Conservation (phyloP, 2,888 invertebrate species). For the Synanthedon tipuliformis region DNA sequence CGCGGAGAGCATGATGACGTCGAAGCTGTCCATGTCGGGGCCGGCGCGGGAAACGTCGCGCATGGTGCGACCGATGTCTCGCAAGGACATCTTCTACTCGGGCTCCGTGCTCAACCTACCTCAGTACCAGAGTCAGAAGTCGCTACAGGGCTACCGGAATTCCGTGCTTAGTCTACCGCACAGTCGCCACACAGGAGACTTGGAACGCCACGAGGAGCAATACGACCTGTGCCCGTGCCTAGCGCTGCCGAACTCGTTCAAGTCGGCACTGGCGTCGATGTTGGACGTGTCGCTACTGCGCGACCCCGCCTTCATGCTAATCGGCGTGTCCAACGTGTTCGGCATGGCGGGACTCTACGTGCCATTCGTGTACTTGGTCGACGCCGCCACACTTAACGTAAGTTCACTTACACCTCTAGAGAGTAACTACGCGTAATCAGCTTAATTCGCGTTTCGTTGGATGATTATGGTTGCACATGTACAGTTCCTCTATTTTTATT, state of each 20-base stretch:
- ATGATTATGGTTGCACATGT: background rate
- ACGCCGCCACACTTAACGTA: constrained; percentile 79
- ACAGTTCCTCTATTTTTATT: too few species aligned
- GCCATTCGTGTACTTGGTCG: constrained; percentile 94
- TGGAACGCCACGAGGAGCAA: constrained; percentile 73
- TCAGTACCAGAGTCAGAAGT: constrained; percentile 93
- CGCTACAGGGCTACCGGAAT: constrained; percentile 89
- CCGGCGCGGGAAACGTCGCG: constrained; percentile 46
- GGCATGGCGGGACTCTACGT: constrained; percentile 98
- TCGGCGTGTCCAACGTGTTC: constrained; percentile 93
- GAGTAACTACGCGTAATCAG: too few species aligned
- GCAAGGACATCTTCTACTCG: constrained; percentile 98
- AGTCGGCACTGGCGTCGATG: constrained; percentile 88
- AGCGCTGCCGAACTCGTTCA: constrained; percentile 82
- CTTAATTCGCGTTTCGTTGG: too few species aligned
- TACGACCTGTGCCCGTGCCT: constrained; percentile 86
- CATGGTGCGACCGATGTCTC: constrained; percentile 89
- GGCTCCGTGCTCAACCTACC: constrained; percentile 94
- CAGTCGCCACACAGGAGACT: constrained; percentile 73
- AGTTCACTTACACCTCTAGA: constrained; percentile 17
- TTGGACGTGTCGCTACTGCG: constrained; percentile 88
- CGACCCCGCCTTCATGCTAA: constrained; percentile 90
- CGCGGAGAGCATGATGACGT: constrained; percentile 76
- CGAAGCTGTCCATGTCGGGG: constrained; percentile 73
- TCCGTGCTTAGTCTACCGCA: constrained; percentile 89